Conservation (phyloP, 2,113 vertebrate genomes). For the Paramisgurnus dabryanus region DNA sequence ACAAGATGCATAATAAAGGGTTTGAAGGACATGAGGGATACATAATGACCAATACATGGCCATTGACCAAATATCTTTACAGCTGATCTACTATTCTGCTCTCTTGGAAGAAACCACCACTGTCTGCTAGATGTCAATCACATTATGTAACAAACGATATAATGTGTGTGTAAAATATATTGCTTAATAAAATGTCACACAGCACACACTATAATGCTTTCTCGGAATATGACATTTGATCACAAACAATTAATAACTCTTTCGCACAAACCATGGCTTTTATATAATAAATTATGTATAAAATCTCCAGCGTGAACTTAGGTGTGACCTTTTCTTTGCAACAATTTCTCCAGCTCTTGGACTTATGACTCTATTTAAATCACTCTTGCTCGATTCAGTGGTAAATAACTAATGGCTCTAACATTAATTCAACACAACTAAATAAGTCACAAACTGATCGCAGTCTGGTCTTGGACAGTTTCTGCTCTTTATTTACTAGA, state of each 20-base stretch:
- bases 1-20: not conserved
- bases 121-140: not conserved
- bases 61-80: not conserved
- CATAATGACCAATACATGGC: too few species aligned
- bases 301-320: not conserved
- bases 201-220: not conserved
- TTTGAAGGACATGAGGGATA: not conserved
- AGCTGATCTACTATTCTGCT: not conserved
- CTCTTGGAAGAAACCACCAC: not conserved
- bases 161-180: not conserved
- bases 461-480: not conserved
- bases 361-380: not conserved
- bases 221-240: not conserved
- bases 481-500: too few species aligned
- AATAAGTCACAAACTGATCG: not conserved
- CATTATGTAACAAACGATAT: not conserved
- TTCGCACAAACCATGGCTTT: not conserved
- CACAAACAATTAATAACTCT: not conserved
- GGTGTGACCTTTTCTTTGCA: slow-evolving; percentile 19
- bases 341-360: slow-evolving; percentile 1
- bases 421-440: too few species aligned
- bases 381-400: too few species aligned
- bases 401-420: too few species aligned
- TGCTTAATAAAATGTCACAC: slow-evolving; percentile 19
- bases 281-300: not conserved